Evolutionary conservation across 2,888 invertebrate genomes (phyloP).

Genomic region (Drosophila mayaguana): DNA sequence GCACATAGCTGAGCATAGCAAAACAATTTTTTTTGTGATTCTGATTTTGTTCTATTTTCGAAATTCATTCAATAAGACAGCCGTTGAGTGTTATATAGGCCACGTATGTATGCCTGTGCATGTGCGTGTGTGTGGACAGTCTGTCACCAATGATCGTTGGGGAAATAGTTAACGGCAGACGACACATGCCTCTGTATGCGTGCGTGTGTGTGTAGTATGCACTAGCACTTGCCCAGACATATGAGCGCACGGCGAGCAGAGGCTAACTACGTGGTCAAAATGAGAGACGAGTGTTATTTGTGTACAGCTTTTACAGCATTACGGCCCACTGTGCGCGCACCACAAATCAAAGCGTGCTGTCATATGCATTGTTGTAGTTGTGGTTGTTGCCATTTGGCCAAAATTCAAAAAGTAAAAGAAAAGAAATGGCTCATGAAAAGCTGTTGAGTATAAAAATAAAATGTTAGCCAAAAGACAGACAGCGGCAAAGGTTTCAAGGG

Average conservation of each 20-base stretch:
- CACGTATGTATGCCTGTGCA: background rate
- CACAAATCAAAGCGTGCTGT: conserved; percentile 32
- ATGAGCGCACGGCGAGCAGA: conserved; percentile 11
- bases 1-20: conserved; percentile 5
- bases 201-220: background rate
- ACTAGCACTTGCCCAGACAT: too few species aligned
- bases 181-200: background rate
- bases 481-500: conserved; percentile 34
- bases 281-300: background rate
- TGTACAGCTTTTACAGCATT: conserved; percentile 1
- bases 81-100: background rate
- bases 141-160: conserved; percentile 46
- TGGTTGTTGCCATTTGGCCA: conserved; percentile 62
- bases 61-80: conserved; percentile 43
- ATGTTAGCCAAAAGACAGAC: conserved; percentile 51
- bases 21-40: conserved; percentile 12
- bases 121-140: conserved; percentile 4
- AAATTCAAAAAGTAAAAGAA: conserved; percentile 66
- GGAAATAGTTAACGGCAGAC: conserved; percentile 11
- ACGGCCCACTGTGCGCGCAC: conserved; percentile 29
- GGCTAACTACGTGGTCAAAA: background rate
- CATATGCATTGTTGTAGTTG: conserved; percentile 63
- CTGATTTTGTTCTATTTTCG: conserved; percentile 22
- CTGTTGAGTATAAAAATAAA: conserved; percentile 71
- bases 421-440: conserved; percentile 63